Base-by-base conservation (phyloP, 92 coral and sea anemone species). In the Epizoanthus scotinus region DNA sequence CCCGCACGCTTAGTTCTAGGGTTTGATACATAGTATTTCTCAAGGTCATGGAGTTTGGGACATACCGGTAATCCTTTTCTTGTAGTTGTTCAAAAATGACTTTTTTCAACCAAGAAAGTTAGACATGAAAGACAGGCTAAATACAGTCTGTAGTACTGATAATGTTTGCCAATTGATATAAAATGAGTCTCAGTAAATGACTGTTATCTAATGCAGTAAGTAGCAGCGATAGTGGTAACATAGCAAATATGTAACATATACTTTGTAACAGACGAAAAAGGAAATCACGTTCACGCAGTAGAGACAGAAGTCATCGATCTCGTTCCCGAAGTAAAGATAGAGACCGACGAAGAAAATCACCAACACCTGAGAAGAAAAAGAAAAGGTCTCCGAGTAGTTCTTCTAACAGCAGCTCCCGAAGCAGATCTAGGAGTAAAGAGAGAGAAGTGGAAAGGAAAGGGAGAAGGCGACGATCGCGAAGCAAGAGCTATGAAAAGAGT, bases 311-410 rank as follows among this genome's bases (percentile, higher is more conserved):
- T 34, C 90, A 92, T 9, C 84, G 81, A 36, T 75, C 79, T 31
- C 65, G 91, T 14, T 92, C 97, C 14, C 82, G 89, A 64, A 89
- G 93, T 73, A 84, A 77, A 60, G 93, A 89, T 70, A 86, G 90
- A 67, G 59, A 83, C 77, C 60, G 81, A 13, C 81, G 81, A 58
- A 75, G 67, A 59, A 75, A 68, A 75, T 75, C 81, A 14, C 36
- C 55, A 59, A 75, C 56, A 0, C 81, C 81, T n/a, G 67, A 75
- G 54, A 82, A 83, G 66, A 85, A 70, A 61, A 60, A 77, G 44
- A 83, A 50, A 57, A 82, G 84, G 71, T 84, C 89, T 77, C 85
- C 87, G 1, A 92, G 94, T 63, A 86, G 77, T 38, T 89, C 94
- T 22, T 70, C 87, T 20, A 88, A 86, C 42, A 92, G 91, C 36